phyloP scores from a whole-genome alignment of 2,888 invertebrate species.

The Pollenia labialis region DNA sequence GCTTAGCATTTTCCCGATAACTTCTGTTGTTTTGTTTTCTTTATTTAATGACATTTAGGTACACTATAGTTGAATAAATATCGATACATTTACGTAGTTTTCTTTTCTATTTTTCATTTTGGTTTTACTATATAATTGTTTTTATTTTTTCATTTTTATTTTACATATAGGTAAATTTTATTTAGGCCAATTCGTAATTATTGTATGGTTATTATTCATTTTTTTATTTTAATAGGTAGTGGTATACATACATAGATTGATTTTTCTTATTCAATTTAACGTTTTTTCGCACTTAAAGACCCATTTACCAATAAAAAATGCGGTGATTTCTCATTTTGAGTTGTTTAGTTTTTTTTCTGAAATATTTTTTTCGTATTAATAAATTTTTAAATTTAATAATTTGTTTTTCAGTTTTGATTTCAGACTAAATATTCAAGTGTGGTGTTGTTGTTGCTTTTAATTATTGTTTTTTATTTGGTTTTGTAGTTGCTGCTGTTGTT shows the following conservation, averaged over 20 bases:
- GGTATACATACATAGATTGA: slow-evolving; percentile 54
- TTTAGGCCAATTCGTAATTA: slow-evolving; percentile 67
- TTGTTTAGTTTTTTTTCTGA: slow-evolving; percentile 64
- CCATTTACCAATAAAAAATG: slow-evolving; percentile 73
- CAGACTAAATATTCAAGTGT: slow-evolving; percentile 76
- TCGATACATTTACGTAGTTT: slow-evolving; percentile 65
- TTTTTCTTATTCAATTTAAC: slow-evolving; percentile 10
- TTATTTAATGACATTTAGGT: slow-evolving; percentile 71
- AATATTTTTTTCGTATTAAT: slow-evolving; percentile 51
- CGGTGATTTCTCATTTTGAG: slow-evolving; percentile 59
- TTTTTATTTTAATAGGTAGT: slow-evolving; percentile 35
- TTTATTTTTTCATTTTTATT: no score
- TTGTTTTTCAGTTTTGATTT: slow-evolving; percentile 74
- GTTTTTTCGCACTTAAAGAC: slow-evolving; percentile 69
- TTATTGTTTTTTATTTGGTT: slow-evolving; percentile 11
- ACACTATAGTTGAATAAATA: slow-evolving; percentile 74
- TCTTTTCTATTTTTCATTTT: slow-evolving; percentile 7
- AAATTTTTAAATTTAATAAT: slow-evolving; percentile 39
- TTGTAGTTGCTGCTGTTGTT: slow-evolving; percentile 20
- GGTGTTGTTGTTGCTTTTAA: slow-evolving; percentile 59
- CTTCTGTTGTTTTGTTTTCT: slow-evolving; percentile 18
- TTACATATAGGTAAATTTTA: slow-evolving; percentile 69
- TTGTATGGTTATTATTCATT: slow-evolving; percentile 53
- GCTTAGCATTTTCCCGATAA: slow-evolving; percentile 47
- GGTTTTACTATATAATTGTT: slow-evolving; percentile 38